phyloP scores from a whole-genome alignment of 2,888 invertebrate species.

The Tyria jacobaeae region DNA sequence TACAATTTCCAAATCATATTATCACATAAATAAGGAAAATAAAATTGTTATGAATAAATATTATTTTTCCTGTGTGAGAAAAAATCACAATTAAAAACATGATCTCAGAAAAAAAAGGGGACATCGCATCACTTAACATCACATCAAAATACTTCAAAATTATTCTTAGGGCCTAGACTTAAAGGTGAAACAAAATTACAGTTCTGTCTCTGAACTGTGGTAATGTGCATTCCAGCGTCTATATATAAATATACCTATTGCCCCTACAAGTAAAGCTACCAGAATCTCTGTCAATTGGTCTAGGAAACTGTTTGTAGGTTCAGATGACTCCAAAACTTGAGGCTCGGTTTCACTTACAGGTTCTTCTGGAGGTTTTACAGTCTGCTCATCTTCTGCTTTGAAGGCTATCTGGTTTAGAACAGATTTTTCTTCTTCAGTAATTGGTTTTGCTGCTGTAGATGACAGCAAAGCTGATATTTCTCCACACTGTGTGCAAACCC shows the following conservation, averaged over 20 bases:
- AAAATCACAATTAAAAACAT: constrained; percentile 31
- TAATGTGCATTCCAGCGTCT: constrained; percentile 75
- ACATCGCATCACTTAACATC: constrained; percentile 31
- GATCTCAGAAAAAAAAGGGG: constrained; percentile 33
- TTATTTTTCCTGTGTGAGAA: constrained; percentile 22
- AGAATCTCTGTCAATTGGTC: constrained; percentile 79
- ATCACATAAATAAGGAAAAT: constrained; percentile 14
- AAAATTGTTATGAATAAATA: constrained; percentile 8
- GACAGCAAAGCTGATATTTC: constrained; percentile 74
- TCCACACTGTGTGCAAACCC: constrained; percentile 78
- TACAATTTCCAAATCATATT: constrained; percentile 48
- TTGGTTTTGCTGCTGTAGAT: constrained; percentile 79
- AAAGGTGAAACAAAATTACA: constrained; percentile 55
- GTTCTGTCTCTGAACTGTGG: constrained; percentile 64
- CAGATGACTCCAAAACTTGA: constrained; percentile 73
- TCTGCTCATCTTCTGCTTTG: constrained; percentile 81
- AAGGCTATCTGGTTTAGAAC: constrained; percentile 83
- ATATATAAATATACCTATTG: constrained; percentile 78
- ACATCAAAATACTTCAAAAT: constrained; percentile 42
- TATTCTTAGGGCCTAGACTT: constrained; percentile 49
- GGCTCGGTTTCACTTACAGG: constrained; percentile 66
- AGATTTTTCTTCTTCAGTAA: constrained; percentile 81
- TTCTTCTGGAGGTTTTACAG: constrained; percentile 68
- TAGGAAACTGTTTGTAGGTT: constrained; percentile 71
- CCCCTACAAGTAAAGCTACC: constrained; percentile 77